A percentile compares a stretch with the other conserved stretches of the same genome.
phyloP scores from a whole-genome alignment of 1,140 invertebrate genomes.

The Bombus affinis region DNA sequence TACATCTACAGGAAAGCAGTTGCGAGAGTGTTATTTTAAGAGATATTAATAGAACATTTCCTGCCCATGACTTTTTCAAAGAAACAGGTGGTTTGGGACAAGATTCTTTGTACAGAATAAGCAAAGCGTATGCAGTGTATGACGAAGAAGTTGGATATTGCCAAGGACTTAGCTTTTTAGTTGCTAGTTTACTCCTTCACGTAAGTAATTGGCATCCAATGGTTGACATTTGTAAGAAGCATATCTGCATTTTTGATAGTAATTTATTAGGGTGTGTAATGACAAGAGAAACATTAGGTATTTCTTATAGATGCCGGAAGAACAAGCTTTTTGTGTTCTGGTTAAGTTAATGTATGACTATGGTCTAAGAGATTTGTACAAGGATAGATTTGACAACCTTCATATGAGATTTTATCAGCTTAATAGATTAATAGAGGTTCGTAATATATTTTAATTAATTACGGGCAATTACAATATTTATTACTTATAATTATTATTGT shows the following conservation, averaged over 20 bases:
- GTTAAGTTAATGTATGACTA: slow-evolving; percentile 99
- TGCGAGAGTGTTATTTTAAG: slow-evolving; percentile 96
- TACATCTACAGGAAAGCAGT: slow-evolving; percentile 87
- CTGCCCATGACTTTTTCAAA: slow-evolving; percentile 98
- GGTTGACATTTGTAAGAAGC: slow-evolving; percentile 25
- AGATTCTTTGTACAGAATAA: slow-evolving; percentile 97
- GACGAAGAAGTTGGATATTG: slow-evolving; percentile 99
- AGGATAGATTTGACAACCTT: slow-evolving; percentile 97
- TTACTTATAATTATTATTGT: slow-evolving; percentile 35
- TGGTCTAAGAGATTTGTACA: slow-evolving; percentile 96
- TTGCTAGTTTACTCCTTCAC: slow-evolving; percentile 96
- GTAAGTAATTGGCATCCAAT: slow-evolving; percentile 84
- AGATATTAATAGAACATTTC: slow-evolving; percentile 99
- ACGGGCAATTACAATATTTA: slow-evolving; percentile 2
- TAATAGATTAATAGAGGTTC: slow-evolving; percentile 95
- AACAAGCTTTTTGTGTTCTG: slow-evolving; percentile 98
- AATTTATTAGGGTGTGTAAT: slow-evolving; percentile 26
- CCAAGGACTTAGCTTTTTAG: slow-evolving; percentile 98
- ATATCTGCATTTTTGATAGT: neutral
- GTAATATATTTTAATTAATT: slow-evolving; percentile 10
- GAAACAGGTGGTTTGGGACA: slow-evolving; percentile 95
- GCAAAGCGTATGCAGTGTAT: slow-evolving; percentile 98
- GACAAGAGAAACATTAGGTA: slow-evolving; percentile 38
- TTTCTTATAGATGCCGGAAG: slow-evolving; percentile 96
- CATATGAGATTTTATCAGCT: slow-evolving; percentile 98